Conservation (phyloP, 2,797 vertebrate genomes). For the Brotula barbata region DNA sequence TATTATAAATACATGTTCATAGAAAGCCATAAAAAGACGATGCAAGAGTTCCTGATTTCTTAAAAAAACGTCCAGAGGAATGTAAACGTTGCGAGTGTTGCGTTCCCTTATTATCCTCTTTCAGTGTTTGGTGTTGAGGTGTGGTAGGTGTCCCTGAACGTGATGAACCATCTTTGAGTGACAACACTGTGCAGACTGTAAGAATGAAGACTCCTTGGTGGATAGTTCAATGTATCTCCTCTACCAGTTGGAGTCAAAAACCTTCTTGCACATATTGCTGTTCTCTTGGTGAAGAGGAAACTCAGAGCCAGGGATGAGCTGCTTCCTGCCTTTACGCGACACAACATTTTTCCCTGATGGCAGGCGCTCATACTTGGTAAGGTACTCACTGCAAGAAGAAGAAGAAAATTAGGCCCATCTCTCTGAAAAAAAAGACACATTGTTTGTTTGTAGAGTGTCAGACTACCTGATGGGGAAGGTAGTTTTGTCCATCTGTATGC, state of each 20-base stretch:
- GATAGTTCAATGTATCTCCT: constrained; percentile 52
- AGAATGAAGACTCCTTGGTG: constrained; percentile 4
- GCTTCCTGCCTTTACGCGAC: constrained; percentile 76
- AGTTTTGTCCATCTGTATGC: constrained; percentile 94
- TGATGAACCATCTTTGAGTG: constrained; percentile 42
- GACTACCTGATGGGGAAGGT: constrained; percentile 88
- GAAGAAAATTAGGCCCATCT: neutral
- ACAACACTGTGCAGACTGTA: constrained; percentile 5
- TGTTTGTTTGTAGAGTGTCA: neutral
- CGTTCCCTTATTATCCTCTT: constrained; percentile 32
- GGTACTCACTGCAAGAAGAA: constrained; percentile 75
- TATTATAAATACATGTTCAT: constrained; percentile 74
- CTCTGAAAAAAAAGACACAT: neutral
- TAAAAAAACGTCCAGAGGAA: constrained; percentile 75
- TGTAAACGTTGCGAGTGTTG: constrained; percentile 89
- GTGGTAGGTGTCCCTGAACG: constrained; percentile 53
- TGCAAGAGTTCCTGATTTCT: constrained; percentile 52
- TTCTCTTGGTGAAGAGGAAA: constrained; percentile 97
- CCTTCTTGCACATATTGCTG: constrained; percentile 94
- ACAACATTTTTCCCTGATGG: constrained; percentile 80
- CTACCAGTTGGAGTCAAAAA: constrained; percentile 81
- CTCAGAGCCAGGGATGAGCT: constrained; percentile 83
- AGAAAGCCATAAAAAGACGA: constrained; percentile 61
- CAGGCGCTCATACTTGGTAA: constrained; percentile 87
- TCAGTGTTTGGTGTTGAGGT: constrained; percentile 40